These are phyloP conservation scores for Gobius niger DNA, from an alignment of 2,113 vertebrate species.

Conservation along the genomic window DNA sequence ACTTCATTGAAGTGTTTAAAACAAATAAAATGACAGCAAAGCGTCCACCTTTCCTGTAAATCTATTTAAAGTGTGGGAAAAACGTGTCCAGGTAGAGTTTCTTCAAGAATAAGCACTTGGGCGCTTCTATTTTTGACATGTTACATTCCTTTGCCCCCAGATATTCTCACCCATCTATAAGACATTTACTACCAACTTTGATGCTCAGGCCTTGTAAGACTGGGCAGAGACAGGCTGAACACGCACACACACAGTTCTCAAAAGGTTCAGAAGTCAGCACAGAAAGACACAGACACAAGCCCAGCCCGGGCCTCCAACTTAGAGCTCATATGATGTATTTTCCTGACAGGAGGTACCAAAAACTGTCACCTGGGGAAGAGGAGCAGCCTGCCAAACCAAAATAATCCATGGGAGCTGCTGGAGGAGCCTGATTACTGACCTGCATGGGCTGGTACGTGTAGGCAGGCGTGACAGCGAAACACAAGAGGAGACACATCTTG, in stretches of 20 bases:
- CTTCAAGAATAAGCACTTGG: constrained; percentile 61
- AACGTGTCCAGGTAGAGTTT: constrained; percentile 42
- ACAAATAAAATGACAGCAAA: constrained; percentile 38
- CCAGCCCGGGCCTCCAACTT: constrained; percentile 64
- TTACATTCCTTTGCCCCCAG: constrained; percentile 77
- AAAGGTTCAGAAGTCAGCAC: constrained; percentile 77
- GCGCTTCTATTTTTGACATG: constrained; percentile 79
- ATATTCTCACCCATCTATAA: constrained; percentile 82
- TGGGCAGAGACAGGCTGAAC: constrained; percentile 62
- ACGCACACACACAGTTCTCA: constrained; percentile 70
- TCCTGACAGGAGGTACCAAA: constrained; percentile 68
- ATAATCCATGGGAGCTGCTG: constrained; percentile 29
- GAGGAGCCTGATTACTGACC: not conserved
- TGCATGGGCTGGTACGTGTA: not conserved
- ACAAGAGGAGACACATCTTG: no score
- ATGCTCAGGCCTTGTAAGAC: constrained; percentile 71
- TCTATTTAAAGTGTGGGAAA: constrained; percentile 57
- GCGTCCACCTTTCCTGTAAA: constrained; percentile 53
- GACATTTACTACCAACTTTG: constrained; percentile 81
- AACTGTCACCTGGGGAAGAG: constrained; percentile 62
- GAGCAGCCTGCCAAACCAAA: constrained; percentile 49
- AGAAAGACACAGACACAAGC: constrained; percentile 72
- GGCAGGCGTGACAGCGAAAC: no score
- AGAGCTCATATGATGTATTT: constrained; percentile 65
- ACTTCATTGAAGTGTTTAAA: constrained; percentile 33